These are phyloP conservation scores for Sialis lutaria DNA, from an alignment of 2,888 invertebrate genomes.

Conservation along the genomic window DNA sequence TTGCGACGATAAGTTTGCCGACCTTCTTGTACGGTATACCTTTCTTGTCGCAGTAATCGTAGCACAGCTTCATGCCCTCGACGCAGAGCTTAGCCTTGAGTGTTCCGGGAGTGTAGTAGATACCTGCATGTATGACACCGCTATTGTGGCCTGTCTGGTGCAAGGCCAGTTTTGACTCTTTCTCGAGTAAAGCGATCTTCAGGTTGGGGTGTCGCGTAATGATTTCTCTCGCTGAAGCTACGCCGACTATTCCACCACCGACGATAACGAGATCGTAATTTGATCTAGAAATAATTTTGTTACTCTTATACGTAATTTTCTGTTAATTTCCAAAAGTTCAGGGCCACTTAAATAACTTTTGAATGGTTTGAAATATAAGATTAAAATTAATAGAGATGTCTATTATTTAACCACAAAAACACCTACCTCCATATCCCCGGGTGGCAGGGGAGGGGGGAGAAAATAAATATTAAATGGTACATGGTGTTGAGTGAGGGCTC, in stretches of 20 bases:
- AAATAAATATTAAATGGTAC: no score
- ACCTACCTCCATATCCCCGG: no score
- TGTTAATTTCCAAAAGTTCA: no score
- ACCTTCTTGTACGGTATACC: constrained; percentile 82
- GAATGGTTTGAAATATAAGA: no score
- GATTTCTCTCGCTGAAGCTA: constrained; percentile 85
- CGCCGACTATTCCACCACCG: constrained; percentile 94
- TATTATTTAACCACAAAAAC: no score
- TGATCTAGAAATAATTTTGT: no score
- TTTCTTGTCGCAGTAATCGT: constrained; percentile 74
- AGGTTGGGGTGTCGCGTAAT: constrained; percentile 56
- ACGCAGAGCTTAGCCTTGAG: constrained; percentile 90
- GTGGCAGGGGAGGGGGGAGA: no score
- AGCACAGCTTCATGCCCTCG: constrained; percentile 64
- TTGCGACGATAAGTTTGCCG: constrained; percentile 92
- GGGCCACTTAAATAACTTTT: no score
- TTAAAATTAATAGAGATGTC: no score
- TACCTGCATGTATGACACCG: constrained; percentile 96
- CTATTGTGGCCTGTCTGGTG: constrained; percentile 98
- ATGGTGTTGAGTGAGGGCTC: no score
- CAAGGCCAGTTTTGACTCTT: constrained; percentile 63
- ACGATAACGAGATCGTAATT: constrained; percentile 80
- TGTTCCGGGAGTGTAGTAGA: constrained; percentile 78
- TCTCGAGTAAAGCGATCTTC: constrained; percentile 79
- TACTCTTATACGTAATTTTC: no score